Percentiles rank a stretch among this genome's conserved stretches.
Evolutionary conservation across 2,888 invertebrate species (phyloP).

Genomic region (Oscheius onirici): DNA sequence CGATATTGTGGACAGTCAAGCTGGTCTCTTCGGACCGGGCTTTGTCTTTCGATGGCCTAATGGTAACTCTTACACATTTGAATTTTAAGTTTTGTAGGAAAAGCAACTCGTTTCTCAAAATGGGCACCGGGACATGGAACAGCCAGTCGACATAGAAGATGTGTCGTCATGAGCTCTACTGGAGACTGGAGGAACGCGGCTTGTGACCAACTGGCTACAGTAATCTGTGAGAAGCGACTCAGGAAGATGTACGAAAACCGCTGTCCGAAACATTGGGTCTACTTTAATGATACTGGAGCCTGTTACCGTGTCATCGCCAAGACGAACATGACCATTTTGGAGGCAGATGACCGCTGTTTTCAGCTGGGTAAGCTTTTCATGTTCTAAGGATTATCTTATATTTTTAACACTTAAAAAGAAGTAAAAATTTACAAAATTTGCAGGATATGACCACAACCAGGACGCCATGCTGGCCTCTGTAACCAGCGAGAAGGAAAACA

Average conservation of each 20-base stretch:
- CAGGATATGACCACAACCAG: conserved; percentile 53
- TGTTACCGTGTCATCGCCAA: conserved; percentile 53
- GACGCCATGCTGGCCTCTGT: conserved; percentile 60
- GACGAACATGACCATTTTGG: conserved; percentile 55
- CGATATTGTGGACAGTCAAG: conserved; percentile 58
- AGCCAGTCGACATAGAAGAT: conserved; percentile 36
- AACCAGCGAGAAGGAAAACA: conserved; percentile 50
- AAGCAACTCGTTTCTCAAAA: conserved; percentile 53
- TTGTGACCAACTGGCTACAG: conserved; percentile 42
- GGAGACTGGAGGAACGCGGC: conserved; percentile 56
- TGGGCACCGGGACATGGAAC: conserved; percentile 53
- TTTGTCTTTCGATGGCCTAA: conserved; percentile 62
- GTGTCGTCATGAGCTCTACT: conserved; percentile 45
- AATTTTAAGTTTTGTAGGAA: conserved; percentile 35
- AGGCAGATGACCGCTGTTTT: conserved; percentile 58
- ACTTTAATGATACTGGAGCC: conserved; percentile 45
- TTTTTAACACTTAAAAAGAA: too few species aligned
- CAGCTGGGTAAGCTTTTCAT: conserved; percentile 36
- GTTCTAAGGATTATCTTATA: too few species aligned
- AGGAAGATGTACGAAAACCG: conserved; percentile 44
- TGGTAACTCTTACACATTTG: conserved; percentile 34
- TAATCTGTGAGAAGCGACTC: conserved; percentile 56
- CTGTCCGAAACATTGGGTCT: conserved; percentile 58
- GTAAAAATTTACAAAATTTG: too few species aligned
- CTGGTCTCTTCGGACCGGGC: conserved; percentile 61